These are phyloP conservation scores for Potamarius usumacintae DNA, from an alignment of 2,113 vertebrate species.

Conservation along the genomic window DNA sequence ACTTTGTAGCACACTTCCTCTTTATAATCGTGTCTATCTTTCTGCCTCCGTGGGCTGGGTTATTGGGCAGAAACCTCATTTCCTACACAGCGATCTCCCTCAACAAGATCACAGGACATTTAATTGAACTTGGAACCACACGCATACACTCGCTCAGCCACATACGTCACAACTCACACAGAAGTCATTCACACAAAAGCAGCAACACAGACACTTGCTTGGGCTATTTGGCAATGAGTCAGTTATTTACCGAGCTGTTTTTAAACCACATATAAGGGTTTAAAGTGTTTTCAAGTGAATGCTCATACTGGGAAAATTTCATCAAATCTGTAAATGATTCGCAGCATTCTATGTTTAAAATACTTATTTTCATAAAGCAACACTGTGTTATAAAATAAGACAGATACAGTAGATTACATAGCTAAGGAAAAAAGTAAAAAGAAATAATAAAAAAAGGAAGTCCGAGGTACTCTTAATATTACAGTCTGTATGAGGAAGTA, in stretches of 20 bases:
- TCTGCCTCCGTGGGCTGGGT: constrained; percentile 40
- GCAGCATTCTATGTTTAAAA: constrained; percentile 16
- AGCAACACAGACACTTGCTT: background rate
- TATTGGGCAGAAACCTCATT: constrained; percentile 50
- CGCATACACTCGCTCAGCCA: constrained; percentile 30
- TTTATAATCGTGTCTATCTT: constrained; percentile 44
- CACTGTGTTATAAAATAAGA: background rate
- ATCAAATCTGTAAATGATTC: no score
- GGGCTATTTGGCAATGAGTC: constrained; percentile 37
- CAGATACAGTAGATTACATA: background rate
- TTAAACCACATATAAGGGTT: constrained; percentile 19
- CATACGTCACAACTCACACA: constrained; percentile 34
- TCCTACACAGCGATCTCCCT: constrained; percentile 47
- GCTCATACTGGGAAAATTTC: background rate
- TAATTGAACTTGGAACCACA: constrained; percentile 50
- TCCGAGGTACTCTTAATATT: background rate
- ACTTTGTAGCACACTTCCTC: constrained; percentile 16
- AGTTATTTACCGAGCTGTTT: constrained; percentile 39
- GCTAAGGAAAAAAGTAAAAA: background rate
- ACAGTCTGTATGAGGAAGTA: background rate
- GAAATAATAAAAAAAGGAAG: background rate
- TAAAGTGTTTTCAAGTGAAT: constrained; percentile 4
- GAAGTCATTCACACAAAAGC: constrained; percentile 21
- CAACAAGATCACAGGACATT: constrained; percentile 50
- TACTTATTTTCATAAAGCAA: background rate